Evolutionary conservation across 2,113 vertebrate genomes (phyloP).

Genomic region (Chaetops frenatus): DNA sequence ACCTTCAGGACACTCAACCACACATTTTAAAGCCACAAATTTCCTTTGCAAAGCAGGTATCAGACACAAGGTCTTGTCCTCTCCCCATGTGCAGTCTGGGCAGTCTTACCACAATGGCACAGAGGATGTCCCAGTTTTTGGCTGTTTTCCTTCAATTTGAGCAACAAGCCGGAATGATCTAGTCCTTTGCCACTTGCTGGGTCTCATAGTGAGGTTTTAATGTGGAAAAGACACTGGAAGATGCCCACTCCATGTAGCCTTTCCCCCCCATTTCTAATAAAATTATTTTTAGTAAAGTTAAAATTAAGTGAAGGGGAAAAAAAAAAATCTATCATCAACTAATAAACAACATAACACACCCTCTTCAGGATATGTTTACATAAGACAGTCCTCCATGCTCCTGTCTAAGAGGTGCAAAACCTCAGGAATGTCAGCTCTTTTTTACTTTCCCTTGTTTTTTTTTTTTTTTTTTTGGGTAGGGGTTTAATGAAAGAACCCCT

Average conservation of each 20-base stretch:
- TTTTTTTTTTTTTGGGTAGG: neutral
- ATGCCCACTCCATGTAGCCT: neutral
- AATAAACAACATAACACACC: slow-evolving; percentile 37
- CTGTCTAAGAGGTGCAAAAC: slow-evolving; percentile 56
- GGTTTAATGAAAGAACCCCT: slow-evolving; percentile 55
- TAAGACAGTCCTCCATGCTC: slow-evolving; percentile 17
- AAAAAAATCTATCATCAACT: slow-evolving; percentile 19
- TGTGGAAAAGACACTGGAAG: neutral
- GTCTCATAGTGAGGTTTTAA: neutral
- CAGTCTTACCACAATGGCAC: neutral
- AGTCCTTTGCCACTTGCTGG: neutral
- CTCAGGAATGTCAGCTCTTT: slow-evolving; percentile 51
- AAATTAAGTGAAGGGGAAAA: neutral
- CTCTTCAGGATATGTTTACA: slow-evolving; percentile 17
- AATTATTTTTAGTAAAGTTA: slow-evolving; percentile 24
- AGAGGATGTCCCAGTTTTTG: neutral
- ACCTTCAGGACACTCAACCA: neutral
- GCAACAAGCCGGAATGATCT: rapidly evolving
- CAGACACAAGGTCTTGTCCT: neutral
- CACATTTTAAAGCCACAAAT: neutral
- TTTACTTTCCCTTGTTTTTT: neutral
- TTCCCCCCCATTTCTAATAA: neutral
- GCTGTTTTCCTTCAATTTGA: neutral
- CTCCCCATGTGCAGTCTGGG: neutral
- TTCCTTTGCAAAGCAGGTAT: neutral